Evolutionary conservation across 2,113 vertebrate species (phyloP), one percentile per base, ranked within the genome.

Genomic region (Canis aureus): DNA sequence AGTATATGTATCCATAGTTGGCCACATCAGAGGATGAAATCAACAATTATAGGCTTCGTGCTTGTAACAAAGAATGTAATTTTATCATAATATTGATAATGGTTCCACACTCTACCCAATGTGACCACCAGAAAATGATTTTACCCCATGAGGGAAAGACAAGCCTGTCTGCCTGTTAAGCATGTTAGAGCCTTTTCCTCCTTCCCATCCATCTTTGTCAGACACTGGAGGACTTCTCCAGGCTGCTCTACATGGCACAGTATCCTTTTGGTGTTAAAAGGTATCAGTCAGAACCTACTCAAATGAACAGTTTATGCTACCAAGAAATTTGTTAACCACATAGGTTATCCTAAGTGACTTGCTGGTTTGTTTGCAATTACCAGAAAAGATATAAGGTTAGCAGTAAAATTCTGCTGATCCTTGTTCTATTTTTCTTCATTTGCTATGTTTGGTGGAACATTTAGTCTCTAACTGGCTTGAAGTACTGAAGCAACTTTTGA

Each of bases 61-160:
- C 84, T 95, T 96, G 74, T 9, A 94, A 51, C 59, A 79, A 92
- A 93, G 74, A 93, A 93, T 90, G 67, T 95, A 91, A 86, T 96
- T 97, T 97, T 95, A 78, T 96, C 79, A 87, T 87, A 76, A 76
- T 92, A 94, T 74, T 95, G 96, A 78, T 98, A 96, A 96, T 29
- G 69, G 27, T 93, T 92, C 76, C 38, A 92, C 23, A 92, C 27
- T 67, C 83, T 27, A 55, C 86, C 67, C 10, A 3, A 19, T 69
- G 32, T 8, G 51, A 76, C 80, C 89, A 91, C 85, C 49, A 91
- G 90, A 90, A 95, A 81, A 93, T 71, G 8, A 62, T 84, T 81
- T 80, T 66, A 8, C 57, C 43, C 49, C 53, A 1, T 12, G 49
- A 78, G 69, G 59, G 55, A 69, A 95, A 93, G 35, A 66, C 17